Conservation (phyloP, 2,888 invertebrate species). For the Patella depressa region DNA sequence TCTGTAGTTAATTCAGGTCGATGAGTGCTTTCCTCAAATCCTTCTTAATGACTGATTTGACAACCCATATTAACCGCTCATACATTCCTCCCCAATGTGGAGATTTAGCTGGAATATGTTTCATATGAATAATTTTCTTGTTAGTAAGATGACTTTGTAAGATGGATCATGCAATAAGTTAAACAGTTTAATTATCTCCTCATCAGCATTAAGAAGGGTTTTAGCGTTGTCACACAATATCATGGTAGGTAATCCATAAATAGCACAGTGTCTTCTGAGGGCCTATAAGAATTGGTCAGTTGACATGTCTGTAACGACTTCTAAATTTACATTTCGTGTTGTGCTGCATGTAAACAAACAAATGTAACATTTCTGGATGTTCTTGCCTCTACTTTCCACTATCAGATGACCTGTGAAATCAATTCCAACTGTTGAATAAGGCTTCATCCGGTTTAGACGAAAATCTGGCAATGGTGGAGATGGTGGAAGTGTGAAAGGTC, state of each 20-base stretch:
- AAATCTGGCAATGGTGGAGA: constrained; percentile 4
- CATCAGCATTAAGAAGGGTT: neutral
- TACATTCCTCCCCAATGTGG: constrained; percentile 8
- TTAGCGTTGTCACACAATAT: neutral
- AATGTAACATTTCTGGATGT: neutral
- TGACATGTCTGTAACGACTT: neutral
- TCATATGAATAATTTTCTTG: neutral
- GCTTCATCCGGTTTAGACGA: neutral
- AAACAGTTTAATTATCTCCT: neutral
- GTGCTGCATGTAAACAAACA: neutral
- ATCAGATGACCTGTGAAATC: constrained; percentile 9
- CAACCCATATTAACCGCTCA: neutral
- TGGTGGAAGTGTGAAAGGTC: constrained; percentile 1
- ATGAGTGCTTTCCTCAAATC: neutral
- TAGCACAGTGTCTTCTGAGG: neutral
- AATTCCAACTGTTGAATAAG: constrained; percentile 1
- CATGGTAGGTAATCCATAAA: neutral
- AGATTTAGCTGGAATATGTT: constrained; percentile 2
- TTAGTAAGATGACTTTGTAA: neutral
- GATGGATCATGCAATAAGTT: too few relatives aligned
- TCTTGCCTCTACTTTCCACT: neutral
- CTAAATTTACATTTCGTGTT: neutral
- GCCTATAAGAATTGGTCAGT: neutral
- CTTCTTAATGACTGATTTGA: neutral
- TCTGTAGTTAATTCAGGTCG: neutral